Base-by-base conservation (phyloP, 92 coral and sea anemone genomes). In the Phymanthus crucifer region DNA sequence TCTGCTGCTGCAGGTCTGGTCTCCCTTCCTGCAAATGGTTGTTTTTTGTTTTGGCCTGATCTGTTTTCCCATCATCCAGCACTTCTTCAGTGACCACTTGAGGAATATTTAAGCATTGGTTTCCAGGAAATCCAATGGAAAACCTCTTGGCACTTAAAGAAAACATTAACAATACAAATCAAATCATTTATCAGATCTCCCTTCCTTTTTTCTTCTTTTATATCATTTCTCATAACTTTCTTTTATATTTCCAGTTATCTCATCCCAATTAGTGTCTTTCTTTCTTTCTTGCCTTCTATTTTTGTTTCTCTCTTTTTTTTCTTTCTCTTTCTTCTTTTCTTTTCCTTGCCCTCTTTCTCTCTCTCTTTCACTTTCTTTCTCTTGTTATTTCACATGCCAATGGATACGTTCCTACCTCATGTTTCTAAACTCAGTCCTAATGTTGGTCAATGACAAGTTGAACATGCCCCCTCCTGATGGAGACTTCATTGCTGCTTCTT, bases 401-500 rank as follows among this genome's bases (percentile, higher is more conserved):
- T n/a, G n/a, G n/a, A 32, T 40, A 13, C 11, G 23, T 45, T 37
- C 57, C 13, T 76, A 95, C 98, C 92, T 89, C 21, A 93, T 84
- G 71, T 90, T 95, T 66, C 74, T 94, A 6, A 94, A 52, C 75
- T 94, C 98, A 0, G 93, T 94, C 82, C 68, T 85, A 27, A 94
- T 84, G 73, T 94, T 91, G 71, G 87, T 95, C 71, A 90, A 85
- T 8, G 97, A 93, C 50, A 92, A 72, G 85, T 92, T 91, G 37
- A 82, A 84, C 40, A 90, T 72, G 73, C 87, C 77, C 32, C 91
- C 78, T 23, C 87, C 87, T 48, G 97, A 71, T 31, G 92, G 90
- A 11, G 94, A 80, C 78, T 76, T 87, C 43, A 88, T 46, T 17
- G 99, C 88, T 13, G 97, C 92, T 37, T 91, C 94, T 83, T 93